These are phyloP conservation scores for Synanthedon myopaeformis DNA, from an alignment of 2,888 invertebrate species.

Conservation along the genomic window DNA sequence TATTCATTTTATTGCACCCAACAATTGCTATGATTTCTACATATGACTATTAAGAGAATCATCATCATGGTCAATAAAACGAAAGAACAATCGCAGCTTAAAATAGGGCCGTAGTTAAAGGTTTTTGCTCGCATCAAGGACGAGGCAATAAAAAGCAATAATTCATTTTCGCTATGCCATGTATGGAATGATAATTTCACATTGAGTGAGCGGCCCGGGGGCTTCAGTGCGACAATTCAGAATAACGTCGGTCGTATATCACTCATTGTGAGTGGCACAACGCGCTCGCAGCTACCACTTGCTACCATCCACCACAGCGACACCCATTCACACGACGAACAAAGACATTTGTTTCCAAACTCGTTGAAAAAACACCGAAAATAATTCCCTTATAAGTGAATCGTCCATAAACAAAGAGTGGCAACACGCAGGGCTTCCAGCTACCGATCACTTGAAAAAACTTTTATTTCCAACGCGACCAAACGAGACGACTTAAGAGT, in stretches of 20 bases:
- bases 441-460: too few species aligned
- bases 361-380: conserved; percentile 45
- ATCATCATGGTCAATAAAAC: background rate
- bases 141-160: conserved; percentile 55
- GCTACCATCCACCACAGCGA: conserved; percentile 26
- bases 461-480: too few species aligned
- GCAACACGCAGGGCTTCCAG: conserved; percentile 2
- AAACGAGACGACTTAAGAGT: too few species aligned
- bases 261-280: conserved; percentile 67
- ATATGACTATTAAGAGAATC: conserved; percentile 8
- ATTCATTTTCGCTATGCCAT: conserved; percentile 68
- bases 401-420: conserved; percentile 46
- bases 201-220: conserved; percentile 44
- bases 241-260: conserved; percentile 66
- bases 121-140: conserved; percentile 33
- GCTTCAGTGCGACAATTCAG: conserved; percentile 56
- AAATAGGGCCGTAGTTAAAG: conserved; percentile 10
- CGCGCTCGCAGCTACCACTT: conserved; percentile 51
- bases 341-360: conserved; percentile 65
- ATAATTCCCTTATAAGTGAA: conserved; percentile 54
- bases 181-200: conserved; percentile 65
- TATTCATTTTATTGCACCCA: conserved; percentile 5
- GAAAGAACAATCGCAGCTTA: background rate
- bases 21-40: conserved; percentile 9
- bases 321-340: conserved; percentile 54